phyloP scores from a whole-genome alignment of 2,888 invertebrate genomes.

The Amorpha juglandis region DNA sequence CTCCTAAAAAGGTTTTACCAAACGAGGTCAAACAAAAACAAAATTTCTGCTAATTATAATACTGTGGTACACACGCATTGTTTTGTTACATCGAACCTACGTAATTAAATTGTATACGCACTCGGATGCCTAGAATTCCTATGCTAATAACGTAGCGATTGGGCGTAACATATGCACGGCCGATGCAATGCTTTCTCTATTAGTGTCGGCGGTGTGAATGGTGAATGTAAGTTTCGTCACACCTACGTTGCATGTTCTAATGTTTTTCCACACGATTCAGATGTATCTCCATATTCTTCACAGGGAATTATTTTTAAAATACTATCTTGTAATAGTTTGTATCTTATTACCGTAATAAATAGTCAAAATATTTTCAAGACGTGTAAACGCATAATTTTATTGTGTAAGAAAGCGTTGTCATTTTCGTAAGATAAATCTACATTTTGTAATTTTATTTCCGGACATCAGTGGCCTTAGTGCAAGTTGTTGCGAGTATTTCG shows the following conservation, averaged over 20 bases:
- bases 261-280: conserved; percentile 31
- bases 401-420: neutral
- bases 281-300: neutral
- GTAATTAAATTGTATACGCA: conserved; percentile 15
- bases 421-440: neutral
- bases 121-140: conserved; percentile 54
- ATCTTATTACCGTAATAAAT: neutral
- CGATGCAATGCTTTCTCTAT: conserved; percentile 49
- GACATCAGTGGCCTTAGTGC: too few species aligned
- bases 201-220: conserved; percentile 41
- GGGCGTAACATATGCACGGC: conserved; percentile 61
- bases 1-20: neutral
- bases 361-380: too few species aligned
- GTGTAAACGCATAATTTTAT: too few species aligned
- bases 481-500: too few species aligned
- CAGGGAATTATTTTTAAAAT: neutral
- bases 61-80: neutral
- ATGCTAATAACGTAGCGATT: conserved; percentile 57
- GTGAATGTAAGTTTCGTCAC: conserved; percentile 53
- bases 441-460: neutral
- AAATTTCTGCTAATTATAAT: neutral
- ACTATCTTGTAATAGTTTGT: neutral
- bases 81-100: conserved; percentile 18
- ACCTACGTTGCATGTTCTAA: conserved; percentile 34
- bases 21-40: conserved; percentile 12